These are phyloP conservation scores for Hemaris fuciformis DNA, from an alignment of 2,888 invertebrate species.

Conservation along the genomic window DNA sequence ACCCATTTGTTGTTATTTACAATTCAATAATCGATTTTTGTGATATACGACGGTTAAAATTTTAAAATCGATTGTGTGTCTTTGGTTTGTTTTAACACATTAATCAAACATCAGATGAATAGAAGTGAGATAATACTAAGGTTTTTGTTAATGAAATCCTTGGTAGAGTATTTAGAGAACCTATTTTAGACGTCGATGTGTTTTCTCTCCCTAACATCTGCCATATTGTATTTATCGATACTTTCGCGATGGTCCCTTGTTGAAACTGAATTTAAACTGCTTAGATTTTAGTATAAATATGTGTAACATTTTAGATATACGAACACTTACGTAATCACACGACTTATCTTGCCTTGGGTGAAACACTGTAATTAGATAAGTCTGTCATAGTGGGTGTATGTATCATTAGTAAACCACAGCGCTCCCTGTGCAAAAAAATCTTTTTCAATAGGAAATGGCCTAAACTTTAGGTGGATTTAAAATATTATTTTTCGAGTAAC, in stretches of 20 bases:
- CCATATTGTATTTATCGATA: not conserved
- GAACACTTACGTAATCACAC: slow-evolving; percentile 19
- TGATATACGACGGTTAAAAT: no score
- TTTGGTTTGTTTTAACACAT: no score
- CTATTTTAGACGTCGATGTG: not conserved
- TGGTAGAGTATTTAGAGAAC: not conserved
- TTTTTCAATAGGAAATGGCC: slow-evolving; percentile 29
- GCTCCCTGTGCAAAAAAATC: slow-evolving; percentile 23
- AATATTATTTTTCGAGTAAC: not conserved
- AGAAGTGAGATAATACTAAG: not conserved
- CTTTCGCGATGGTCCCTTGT: not conserved
- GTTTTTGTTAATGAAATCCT: not conserved
- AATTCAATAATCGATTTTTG: not conserved
- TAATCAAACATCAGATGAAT: not conserved
- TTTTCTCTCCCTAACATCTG: not conserved
- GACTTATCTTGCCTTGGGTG: slow-evolving; percentile 33
- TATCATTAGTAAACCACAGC: slow-evolving; percentile 33
- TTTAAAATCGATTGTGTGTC: no score
- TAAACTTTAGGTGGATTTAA: slow-evolving; percentile 18
- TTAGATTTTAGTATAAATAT: slow-evolving; percentile 13
- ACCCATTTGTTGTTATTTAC: not conserved
- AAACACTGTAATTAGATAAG: slow-evolving; percentile 28
- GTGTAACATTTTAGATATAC: slow-evolving; percentile 14
- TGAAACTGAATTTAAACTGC: not conserved
- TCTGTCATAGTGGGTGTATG: slow-evolving; percentile 32